Percentiles rank a stretch among this genome's conserved stretches.
Evolutionary conservation across 2,888 invertebrate genomes (phyloP).

Genomic region (Stratiomys singularior): DNA sequence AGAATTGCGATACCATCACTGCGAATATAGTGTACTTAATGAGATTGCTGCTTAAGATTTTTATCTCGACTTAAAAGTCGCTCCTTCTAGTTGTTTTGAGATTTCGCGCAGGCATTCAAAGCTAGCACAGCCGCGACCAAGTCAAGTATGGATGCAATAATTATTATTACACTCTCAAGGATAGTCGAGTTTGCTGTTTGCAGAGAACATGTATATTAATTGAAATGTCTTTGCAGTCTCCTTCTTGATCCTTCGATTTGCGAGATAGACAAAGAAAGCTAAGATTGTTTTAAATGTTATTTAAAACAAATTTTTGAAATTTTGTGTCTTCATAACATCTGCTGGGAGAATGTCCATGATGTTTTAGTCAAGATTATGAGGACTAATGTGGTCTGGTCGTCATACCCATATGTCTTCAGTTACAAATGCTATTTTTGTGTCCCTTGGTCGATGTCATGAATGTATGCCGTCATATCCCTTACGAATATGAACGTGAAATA

Average conservation of each 20-base stretch:
- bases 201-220: background rate
- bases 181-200: too few relatives aligned
- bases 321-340: too few relatives aligned
- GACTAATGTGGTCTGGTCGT: too few relatives aligned
- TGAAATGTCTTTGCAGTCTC: background rate
- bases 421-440: too few relatives aligned
- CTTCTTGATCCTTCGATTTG: too few relatives aligned
- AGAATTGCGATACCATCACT: background rate
- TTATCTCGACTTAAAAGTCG: background rate
- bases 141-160: background rate
- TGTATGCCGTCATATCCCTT: background rate
- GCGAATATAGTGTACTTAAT: slow-evolving; percentile 31
- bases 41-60: slow-evolving; percentile 40
- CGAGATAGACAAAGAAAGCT: too few relatives aligned
- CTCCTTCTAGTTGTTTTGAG: background rate
- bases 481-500: background rate
- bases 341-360: too few relatives aligned
- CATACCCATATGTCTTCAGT: too few relatives aligned
- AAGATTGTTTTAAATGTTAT: too few relatives aligned
- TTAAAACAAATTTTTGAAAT: too few relatives aligned
- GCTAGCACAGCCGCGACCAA: background rate
- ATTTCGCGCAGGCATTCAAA: background rate
- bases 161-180: background rate
- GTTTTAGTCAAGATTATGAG: too few relatives aligned
- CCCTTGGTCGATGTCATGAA: background rate